Base-by-base conservation (phyloP, 2,888 invertebrate species). In the Eumacrocentrus americanus region DNA sequence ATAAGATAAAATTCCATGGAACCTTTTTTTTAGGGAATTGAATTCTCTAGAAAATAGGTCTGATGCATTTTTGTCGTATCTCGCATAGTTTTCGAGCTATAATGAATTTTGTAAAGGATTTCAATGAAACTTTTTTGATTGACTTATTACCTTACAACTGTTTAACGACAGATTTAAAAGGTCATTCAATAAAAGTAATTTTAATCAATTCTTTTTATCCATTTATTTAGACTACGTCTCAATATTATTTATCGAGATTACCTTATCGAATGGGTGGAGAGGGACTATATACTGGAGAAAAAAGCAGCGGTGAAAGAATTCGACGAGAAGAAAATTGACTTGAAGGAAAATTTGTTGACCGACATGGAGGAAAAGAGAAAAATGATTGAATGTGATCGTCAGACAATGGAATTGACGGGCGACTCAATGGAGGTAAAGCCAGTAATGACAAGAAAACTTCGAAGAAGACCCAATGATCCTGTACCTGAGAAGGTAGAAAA, bases 311-410 rank as follows among this genome's bases (percentile, higher is more conserved):
- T 88, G 0, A 92, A 94, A 77, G 97, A 98, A 75, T 95, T 94
- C 82, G 96, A 97, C 74, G 96, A 98, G 74, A 95, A 96, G 80
- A 95, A 95, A 81, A 87, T 92, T 66, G 97, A 97, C 78, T 81
- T 97, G 14, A 88, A 91, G 70, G 96, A 96, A 79, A 95, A 91
- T 81, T 82, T 98, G 35, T 85, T 98, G 23, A 88, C 89, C 29
- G 97, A 98, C 79, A 89, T 96, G 77, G 97, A 97, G 76, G 97
- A 98, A 72, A 95, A 96, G 75, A 86, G 91, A 73, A 91, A 91
- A 71, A 87, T 90, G 70, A 93, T 97, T 56, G 97, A 98, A 81
- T 87, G 88, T 60, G 98, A 98, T 78, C 83, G 95, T 57, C 88
- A 89, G 65, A 91, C 89, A 50, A 90, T 97, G 86, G 98, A 98